Base-by-base conservation (phyloP, 1,140 invertebrate species). In the Euwallacea fornicatus region DNA sequence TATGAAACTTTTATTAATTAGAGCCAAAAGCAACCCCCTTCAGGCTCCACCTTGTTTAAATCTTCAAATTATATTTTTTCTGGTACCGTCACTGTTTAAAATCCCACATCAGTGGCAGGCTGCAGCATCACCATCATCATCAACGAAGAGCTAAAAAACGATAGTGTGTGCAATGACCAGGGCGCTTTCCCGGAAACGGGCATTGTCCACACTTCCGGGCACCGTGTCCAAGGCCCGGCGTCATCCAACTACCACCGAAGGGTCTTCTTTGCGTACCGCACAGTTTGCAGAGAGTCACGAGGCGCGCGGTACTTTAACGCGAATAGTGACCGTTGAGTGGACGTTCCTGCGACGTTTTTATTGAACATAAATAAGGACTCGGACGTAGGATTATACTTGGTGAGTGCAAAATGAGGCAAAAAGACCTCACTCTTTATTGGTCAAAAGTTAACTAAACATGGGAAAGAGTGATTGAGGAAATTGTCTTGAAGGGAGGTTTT, bases 161-260 rank as follows among this genome's bases (percentile, higher is more conserved):
- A 59, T 65, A 41, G 54, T 33, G 69, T 72, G 70, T 60, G 70
- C 63, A 64, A 66, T 65, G 69, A 64, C 61, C 62, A 71, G 11
- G 59, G 16, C 6, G 70, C 70, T 67, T 72, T 72, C 64, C 70
- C 70, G 63, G 70, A 67, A 72, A 72, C 55, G n/a, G 66, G 63
- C 61, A 66, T 72, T 64, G 61, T 72, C 69, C 70, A 61, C 11
- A 47, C 42, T 72, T 72, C 70, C 70, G 70, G 55, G 43, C 56
- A 41, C 42, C 56, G 47, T 13, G 43, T 60, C 60, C 69, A 64
- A 71, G 69, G 69, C 69, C 65, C 69, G 53, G 61, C 58, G 61
- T 41, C 16, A 33, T 33, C 21, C 21, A 33, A 33, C 21, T 33
- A 33, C 21, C 55, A 56, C 50, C 46, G 41, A 56, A 59, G 54